These are phyloP conservation scores for Lagopus leucura DNA, from an alignment of 2,113 vertebrate genomes.

Conservation along the genomic window DNA sequence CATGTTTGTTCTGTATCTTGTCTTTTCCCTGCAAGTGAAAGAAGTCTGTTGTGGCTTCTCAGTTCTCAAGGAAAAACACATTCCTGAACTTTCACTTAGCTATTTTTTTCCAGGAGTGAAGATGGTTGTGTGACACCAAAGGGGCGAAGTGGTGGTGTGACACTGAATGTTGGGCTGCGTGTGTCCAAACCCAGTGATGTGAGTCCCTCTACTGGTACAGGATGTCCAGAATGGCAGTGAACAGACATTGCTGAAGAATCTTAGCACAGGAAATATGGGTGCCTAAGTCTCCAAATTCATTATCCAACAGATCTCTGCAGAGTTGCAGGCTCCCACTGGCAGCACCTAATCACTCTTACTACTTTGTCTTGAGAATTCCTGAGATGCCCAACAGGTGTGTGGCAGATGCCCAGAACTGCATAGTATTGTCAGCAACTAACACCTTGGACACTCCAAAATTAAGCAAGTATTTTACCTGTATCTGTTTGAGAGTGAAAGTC, in stretches of 20 bases:
- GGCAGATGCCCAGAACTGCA: neutral
- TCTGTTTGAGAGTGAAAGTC: neutral
- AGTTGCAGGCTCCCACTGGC: neutral
- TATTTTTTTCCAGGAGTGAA: neutral
- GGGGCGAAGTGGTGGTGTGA: neutral
- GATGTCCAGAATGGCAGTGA: accelerated
- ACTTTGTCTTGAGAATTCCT: neutral
- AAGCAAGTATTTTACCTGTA: neutral
- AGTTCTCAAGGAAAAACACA: neutral
- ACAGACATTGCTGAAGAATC: neutral
- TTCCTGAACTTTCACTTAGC: neutral
- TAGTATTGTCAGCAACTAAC: neutral
- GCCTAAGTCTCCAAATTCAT: neutral
- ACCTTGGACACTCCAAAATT: neutral
- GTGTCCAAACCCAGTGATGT: accelerated
- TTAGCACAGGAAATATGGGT: neutral
- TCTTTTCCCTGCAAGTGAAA: neutral
- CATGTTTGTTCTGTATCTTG: neutral
- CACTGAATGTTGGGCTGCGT: accelerated
- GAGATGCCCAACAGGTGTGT: neutral
- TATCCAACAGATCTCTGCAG: neutral
- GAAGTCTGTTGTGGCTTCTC: neutral
- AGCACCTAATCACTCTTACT: neutral
- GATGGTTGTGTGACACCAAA: neutral
- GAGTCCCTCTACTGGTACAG: neutral